A percentile compares a stretch with the other conserved stretches of the same genome.
phyloP scores from a whole-genome alignment of 2,888 invertebrate genomes.

The Automeris io region DNA sequence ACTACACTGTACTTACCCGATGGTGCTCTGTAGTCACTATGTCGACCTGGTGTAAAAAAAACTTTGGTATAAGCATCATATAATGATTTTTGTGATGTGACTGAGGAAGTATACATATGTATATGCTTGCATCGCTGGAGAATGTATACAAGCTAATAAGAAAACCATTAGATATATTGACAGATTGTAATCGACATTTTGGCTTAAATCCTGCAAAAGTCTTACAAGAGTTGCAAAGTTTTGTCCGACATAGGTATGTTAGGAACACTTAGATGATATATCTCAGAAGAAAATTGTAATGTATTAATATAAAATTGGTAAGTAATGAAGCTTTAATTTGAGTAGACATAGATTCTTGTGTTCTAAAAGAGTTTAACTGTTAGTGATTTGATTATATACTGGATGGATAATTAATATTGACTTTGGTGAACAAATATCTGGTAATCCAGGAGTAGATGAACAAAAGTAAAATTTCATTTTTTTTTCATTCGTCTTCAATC shows the following conservation, averaged over 20 bases:
- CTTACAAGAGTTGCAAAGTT: conserved; percentile 25
- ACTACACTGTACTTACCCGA: too few relatives aligned
- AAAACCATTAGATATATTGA: not conserved
- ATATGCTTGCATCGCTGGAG: too few relatives aligned
- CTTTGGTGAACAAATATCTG: not conserved
- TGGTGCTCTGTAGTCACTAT: too few relatives aligned
- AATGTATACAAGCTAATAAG: conserved; percentile 5
- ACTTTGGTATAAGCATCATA: too few relatives aligned
- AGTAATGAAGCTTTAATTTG: conserved; percentile 73
- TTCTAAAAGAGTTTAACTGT: conserved; percentile 51
- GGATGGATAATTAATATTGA: not conserved
- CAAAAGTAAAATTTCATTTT: too few relatives aligned
- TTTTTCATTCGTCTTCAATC: too few relatives aligned
- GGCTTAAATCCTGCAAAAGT: too few relatives aligned
- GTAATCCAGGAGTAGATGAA: too few relatives aligned
- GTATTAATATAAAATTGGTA: conserved; percentile 65
- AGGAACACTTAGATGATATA: conserved; percentile 53
- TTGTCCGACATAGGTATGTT: conserved; percentile 28
- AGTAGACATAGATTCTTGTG: conserved; percentile 67
- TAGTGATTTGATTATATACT: not conserved
- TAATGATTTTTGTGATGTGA: too few relatives aligned
- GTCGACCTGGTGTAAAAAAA: too few relatives aligned
- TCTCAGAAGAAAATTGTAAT: conserved; percentile 36
- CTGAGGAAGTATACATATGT: too few relatives aligned
- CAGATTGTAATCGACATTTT: too few relatives aligned